Evolutionary conservation across 2,113 vertebrate species (phyloP), one percentile per base, ranked within the genome.

Genomic region (Rhipidura dahli): DNA sequence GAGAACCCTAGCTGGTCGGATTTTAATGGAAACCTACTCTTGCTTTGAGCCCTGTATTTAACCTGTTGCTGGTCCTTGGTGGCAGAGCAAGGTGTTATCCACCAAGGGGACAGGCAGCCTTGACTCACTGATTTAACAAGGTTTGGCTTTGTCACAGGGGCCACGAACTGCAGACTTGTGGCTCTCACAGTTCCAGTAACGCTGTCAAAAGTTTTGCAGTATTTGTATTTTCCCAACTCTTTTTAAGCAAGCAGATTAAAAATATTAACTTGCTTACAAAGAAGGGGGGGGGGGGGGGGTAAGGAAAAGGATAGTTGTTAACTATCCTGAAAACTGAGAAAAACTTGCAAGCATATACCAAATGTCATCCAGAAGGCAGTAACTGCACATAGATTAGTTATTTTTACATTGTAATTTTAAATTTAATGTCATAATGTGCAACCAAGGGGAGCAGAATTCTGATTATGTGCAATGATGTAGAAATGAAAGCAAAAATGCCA

Each of bases 191-290:
- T 90, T 88, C 83, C 76, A 83, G 72, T 37, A 87, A 92, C 14
- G 15, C 27, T 54, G 17, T n/a, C 47, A 71, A 9, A 73, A 22
- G 56, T 95, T 89, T 78, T 92, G 95, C 91, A 94, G 95, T 97
- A 47, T 89, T 90, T 93, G 91, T 31, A 64, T 10, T 95, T 96
- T 92, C 77, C 9, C 80, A 96, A 89, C 69, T 71, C 63, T 59
- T 77, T 77, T 57, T 30, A 78, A 89, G 68, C 50, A 86, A 91
- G 66, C 30, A 87, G 39, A 80, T 66, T 23, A 69, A 73, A 91
- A 86, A 73, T 64, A 61, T 30, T 60, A 59, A 8, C 19, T 84
- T 92, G 54, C 14, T 26, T 30, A 42, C 37, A 14, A 69, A 53
- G 39, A n/a, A n/a, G n/a, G n/a, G n/a, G n/a, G n/a, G n/a, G n/a